Evolutionary conservation across 1,140 invertebrate species (phyloP), one percentile per base, ranked within the genome.

Genomic region (Cylas formicarius): DNA sequence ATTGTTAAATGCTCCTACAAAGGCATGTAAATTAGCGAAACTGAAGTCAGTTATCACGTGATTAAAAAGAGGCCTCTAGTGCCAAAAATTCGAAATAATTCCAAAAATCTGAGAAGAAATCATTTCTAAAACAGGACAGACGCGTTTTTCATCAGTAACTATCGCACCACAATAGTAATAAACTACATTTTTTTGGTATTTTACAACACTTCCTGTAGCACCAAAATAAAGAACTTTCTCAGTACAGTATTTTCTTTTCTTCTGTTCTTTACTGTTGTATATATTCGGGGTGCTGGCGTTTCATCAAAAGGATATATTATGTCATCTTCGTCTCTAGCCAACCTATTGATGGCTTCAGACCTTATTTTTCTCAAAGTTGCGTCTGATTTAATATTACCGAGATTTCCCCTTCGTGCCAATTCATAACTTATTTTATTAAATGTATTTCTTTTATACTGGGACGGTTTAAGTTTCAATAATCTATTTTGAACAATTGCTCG

Each of bases 321-420:
- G 17, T 44, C 42, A 36, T 44, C 31, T 23, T 44, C 17, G 20
- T 44, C 31, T n/a, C 42, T 8, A 26, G 34, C 42, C 29, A 16
- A 22, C 7, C 23, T 18, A 2, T 31, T 11, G 10, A 33, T 16
- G 4, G 42, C 42, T 36, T 44, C 42, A 8, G 42, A 44, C 28
- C 21, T 44, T 8, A 44, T 36, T 44, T 44, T 44, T 44, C 42
- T 17, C 9, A 44, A 16, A 3, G 32, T 26, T 7, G 4, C 6
- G 20, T 44, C 42, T 5, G 31, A 44, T 44, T 44, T 44, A 26
- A 44, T 44, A 35, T 44, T 26, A 11, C 28, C 21, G 10, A 44
- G 19, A 24, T 44, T 36, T 4, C 35, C 22, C 21, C 23, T 13
- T 10, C 16, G 9, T 17, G 38, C 31, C 19, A 45, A 10, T 9